These are phyloP conservation scores for Parazoanthus swiftii DNA, from an alignment of 92 coral and sea anemone species.

Conservation along the genomic window DNA sequence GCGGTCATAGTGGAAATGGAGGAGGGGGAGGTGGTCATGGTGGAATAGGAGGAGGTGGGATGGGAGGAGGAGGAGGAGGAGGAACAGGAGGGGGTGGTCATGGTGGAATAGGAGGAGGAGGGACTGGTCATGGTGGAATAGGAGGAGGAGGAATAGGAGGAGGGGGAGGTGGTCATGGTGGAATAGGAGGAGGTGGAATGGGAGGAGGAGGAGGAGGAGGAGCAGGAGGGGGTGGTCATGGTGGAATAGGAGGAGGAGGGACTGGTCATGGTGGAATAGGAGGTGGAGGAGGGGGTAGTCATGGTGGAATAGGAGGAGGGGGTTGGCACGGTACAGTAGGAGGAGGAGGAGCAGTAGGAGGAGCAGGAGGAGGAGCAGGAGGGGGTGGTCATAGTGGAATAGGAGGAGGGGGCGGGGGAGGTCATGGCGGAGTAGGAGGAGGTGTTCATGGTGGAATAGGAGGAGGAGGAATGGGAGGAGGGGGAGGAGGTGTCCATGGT, in stretches of 20 bases:
- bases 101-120: too few relatives aligned
- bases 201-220: not conserved
- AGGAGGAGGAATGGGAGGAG: too few relatives aligned
- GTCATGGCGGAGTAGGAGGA: not conserved
- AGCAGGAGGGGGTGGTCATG: not conserved
- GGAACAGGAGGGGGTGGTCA: not conserved
- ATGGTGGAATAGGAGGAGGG: not conserved
- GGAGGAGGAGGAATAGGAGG: not conserved
- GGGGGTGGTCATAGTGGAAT: not conserved
- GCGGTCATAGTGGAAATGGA: not conserved
- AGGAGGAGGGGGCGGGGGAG: not conserved
- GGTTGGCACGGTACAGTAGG: not conserved
- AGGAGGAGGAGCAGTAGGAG: not conserved
- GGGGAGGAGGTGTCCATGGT: too few relatives aligned
- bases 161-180: not conserved
- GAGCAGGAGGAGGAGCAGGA: not conserved
- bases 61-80: not conserved
- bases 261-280: not conserved
- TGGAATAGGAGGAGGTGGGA: not conserved
- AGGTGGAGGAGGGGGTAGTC: not conserved
- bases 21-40: not conserved
- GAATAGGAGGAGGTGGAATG: not conserved
- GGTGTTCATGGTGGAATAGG: not conserved
- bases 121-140: not conserved
- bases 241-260: not conserved